phyloP scores from a whole-genome alignment of 2,888 invertebrate species.

The Margaritifera margaritifera region DNA sequence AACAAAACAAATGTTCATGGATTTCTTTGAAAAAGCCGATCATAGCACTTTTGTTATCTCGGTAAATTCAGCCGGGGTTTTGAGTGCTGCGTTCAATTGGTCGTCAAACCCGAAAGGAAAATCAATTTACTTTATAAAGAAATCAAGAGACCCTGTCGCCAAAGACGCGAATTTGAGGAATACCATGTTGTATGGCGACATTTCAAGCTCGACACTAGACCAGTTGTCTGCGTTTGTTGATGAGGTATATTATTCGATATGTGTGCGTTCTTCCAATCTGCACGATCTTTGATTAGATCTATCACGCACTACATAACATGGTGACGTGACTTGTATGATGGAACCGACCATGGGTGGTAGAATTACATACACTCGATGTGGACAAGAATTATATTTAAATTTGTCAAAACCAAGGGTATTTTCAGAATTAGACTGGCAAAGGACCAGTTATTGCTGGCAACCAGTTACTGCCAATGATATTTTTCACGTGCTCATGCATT shows the following conservation, averaged over 20 bases:
- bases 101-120: conserved; percentile 81
- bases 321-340: too few relatives aligned
- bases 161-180: conserved; percentile 77
- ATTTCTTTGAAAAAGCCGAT: conserved; percentile 70
- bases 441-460: too few relatives aligned
- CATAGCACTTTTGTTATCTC: conserved; percentile 49
- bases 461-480: too few relatives aligned
- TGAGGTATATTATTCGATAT: conserved; percentile 78
- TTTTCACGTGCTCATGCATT: too few relatives aligned
- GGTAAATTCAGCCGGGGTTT: conserved; percentile 56
- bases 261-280: too few relatives aligned
- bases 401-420: too few relatives aligned
- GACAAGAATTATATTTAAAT: too few relatives aligned
- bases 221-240: conserved; percentile 92
- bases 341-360: too few relatives aligned
- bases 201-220: conserved; percentile 90
- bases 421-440: too few relatives aligned
- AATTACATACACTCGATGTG: too few relatives aligned
- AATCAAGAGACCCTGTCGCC: conserved; percentile 79
- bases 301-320: too few relatives aligned
- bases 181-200: conserved; percentile 85
- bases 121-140: conserved; percentile 84
- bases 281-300: too few relatives aligned
- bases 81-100: conserved; percentile 89
- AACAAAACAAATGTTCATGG: conserved; percentile 63